A percentile compares a stretch with the other conserved stretches of the same genome.
These are phyloP conservation scores for Phengaris alcon DNA, from an alignment of 2,888 invertebrate genomes.

Conservation along the genomic window DNA sequence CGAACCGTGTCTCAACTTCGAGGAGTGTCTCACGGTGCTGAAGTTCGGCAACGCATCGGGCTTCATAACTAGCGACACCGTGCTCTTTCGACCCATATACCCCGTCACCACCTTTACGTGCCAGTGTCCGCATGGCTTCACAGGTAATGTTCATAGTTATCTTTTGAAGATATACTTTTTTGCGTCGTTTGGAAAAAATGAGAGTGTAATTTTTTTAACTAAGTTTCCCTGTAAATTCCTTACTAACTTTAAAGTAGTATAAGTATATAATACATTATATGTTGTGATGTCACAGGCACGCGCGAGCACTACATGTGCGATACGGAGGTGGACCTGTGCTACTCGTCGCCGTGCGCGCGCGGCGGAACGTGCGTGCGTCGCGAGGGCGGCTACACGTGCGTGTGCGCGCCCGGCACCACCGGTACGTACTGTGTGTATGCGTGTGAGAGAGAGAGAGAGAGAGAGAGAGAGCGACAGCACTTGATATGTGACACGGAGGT, in stretches of 20 bases:
- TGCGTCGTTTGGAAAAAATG: too few relatives aligned
- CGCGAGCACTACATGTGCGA: conserved; percentile 95
- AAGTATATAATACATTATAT: not conserved
- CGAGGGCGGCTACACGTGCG: conserved; percentile 95
- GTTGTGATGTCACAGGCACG: conserved; percentile 78
- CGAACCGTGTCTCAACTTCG: conserved; percentile 96
- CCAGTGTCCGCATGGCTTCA: conserved; percentile 93
- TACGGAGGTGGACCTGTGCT: conserved; percentile 97
- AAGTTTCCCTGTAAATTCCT: too few relatives aligned
- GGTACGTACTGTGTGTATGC: conserved; percentile 67
- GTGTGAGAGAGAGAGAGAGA: not conserved
- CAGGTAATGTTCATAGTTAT: conserved; percentile 73
- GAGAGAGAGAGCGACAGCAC: conserved; percentile 80
- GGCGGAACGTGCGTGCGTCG: conserved; percentile 90
- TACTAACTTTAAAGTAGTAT: too few relatives aligned
- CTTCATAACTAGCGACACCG: conserved; percentile 92
- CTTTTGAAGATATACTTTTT: not conserved
- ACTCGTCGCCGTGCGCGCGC: conserved; percentile 95
- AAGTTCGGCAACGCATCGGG: conserved; percentile 96
- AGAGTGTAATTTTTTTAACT: too few relatives aligned
- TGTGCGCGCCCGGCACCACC: conserved; percentile 87
- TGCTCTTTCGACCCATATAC: conserved; percentile 95
- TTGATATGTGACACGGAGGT: conserved; percentile 97
- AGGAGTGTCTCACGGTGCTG: conserved; percentile 93
- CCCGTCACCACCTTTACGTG: conserved; percentile 97